A percentile compares a stretch with the other conserved stretches of the same genome.
These are phyloP conservation scores for Cyclophora punctaria DNA, from an alignment of 2,888 invertebrate genomes.

Conservation along the genomic window DNA sequence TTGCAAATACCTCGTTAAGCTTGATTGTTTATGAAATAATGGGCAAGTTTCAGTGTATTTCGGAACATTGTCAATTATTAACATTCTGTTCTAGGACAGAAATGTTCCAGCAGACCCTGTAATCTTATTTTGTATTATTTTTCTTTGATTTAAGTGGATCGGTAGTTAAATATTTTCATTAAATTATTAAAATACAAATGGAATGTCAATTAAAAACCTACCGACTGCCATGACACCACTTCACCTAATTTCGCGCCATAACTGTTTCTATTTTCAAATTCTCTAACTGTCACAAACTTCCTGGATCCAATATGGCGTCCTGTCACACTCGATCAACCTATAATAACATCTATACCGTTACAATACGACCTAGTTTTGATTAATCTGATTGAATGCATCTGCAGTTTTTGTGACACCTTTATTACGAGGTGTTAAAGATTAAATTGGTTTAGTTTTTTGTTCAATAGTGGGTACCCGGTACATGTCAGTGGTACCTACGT, in stretches of 20 bases:
- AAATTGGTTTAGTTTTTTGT: slow-evolving; percentile 5
- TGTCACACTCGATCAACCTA: slow-evolving; percentile 32
- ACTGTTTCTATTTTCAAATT: slow-evolving; percentile 54
- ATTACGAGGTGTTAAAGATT: slow-evolving; percentile 14
- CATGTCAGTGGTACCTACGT: too few species aligned
- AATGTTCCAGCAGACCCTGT: too few species aligned
- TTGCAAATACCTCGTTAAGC: too few species aligned
- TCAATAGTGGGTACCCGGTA: not conserved
- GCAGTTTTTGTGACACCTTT: slow-evolving; percentile 14
- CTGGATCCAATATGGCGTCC: slow-evolving; percentile 46
- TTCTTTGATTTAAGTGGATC: too few species aligned
- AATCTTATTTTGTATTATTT: too few species aligned
- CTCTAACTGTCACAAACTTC: slow-evolving; percentile 48
- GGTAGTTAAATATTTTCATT: too few species aligned
- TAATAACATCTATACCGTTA: slow-evolving; percentile 30
- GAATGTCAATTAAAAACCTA: not conserved
- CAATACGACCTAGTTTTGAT: slow-evolving; percentile 23
- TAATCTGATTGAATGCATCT: slow-evolving; percentile 21
- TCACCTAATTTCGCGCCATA: slow-evolving; percentile 56
- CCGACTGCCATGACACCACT: slow-evolving; percentile 19
- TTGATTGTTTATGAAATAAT: too few species aligned
- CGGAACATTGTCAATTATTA: too few species aligned
- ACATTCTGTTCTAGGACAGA: too few species aligned
- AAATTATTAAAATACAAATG: not conserved
- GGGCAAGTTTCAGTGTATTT: too few species aligned